Base-by-base conservation (phyloP, 2,888 invertebrate species). In the Napeogenes sylphis region DNA sequence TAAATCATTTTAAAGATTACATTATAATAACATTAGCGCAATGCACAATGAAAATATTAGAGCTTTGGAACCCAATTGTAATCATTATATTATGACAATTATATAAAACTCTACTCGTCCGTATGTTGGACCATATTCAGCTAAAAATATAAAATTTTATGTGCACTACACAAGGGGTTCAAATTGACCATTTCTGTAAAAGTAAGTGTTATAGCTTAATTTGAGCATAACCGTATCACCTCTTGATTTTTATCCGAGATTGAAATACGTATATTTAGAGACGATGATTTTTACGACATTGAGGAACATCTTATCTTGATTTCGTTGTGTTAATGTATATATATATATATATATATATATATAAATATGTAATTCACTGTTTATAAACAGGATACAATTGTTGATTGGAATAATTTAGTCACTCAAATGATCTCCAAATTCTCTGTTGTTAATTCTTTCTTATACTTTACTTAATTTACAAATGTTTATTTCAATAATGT, bases 191-290 rank as follows among this genome's bases (percentile, higher is more conserved):
- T 81, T 81, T 73, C 79, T 75, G 76, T 75, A 77, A 81, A 80
- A 83, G 76, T 85, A 85, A 89, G 82, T 85, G 89, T 90, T 89
- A 90, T 88, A 85, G 83, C 90, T 90, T 89, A 85, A 90, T 90
- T 90, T 83, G 73, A 75, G 78, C 78, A 80, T 83, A 84, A 87
- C 85, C 83, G 74, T 78, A 79, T 81, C 82, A 78, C 82, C 80
- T 75, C 75, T 68, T 73, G 71, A 68, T 75, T 73, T 70, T 70
- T 73, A 74, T 74, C 71, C 68, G 63, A 72, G 61, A 69, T 64
- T 64, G 67, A 68, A 67, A 65, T 67, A 56, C 54, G 63, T 65
- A 61, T 64, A 46, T 61, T 67, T 67, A 65, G 60, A 53, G 64
- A 62, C 56, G 65, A 65, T 63, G 65, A 65, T 58, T 61, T 65